phyloP scores from a whole-genome alignment of 2,888 invertebrate species.

The Brachyopa scutellaris region DNA sequence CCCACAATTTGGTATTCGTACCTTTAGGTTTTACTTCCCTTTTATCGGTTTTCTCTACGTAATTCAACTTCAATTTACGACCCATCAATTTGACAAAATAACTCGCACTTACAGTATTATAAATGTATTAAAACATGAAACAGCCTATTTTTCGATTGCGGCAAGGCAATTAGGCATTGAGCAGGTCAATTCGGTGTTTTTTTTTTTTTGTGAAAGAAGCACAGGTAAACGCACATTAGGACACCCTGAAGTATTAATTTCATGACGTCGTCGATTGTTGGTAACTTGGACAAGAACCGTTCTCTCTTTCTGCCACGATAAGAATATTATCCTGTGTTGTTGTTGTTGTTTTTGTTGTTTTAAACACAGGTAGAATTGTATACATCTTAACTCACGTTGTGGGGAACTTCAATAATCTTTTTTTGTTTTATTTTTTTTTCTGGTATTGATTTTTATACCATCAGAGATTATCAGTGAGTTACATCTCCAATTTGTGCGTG shows the following conservation, averaged over 20 bases:
- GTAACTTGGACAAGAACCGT: conserved; percentile 20
- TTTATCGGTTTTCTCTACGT: neutral
- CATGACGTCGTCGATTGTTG: conserved; percentile 22
- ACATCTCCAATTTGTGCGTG: conserved; percentile 66
- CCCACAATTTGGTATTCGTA: neutral
- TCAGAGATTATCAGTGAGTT: conserved; percentile 51
- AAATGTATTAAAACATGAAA: conserved; percentile 22
- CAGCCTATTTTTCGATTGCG: neutral
- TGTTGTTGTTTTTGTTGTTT: conserved; percentile 15
- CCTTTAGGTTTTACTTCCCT: neutral
- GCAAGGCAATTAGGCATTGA: conserved; percentile 44
- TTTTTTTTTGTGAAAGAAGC: conserved; percentile 5
- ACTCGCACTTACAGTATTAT: conserved; percentile 37
- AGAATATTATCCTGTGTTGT: conserved; percentile 39
- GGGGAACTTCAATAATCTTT: conserved; percentile 34
- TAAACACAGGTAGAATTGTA: conserved; percentile 40
- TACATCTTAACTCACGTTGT: conserved; percentile 27
- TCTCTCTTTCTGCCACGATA: conserved; percentile 24
- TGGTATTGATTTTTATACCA: conserved; percentile 31
- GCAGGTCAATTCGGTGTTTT: conserved; percentile 30
- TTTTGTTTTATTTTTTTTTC: conserved; percentile 14
- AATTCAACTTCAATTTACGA: conserved; percentile 21
- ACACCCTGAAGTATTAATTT: conserved; percentile 29
- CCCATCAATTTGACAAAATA: conserved; percentile 48
- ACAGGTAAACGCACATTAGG: conserved; percentile 34